Percentiles rank a stretch among this genome's conserved stretches.
Conservation (phyloP, 1,140 invertebrate genomes). For the Drosophila kikkawai region DNA sequence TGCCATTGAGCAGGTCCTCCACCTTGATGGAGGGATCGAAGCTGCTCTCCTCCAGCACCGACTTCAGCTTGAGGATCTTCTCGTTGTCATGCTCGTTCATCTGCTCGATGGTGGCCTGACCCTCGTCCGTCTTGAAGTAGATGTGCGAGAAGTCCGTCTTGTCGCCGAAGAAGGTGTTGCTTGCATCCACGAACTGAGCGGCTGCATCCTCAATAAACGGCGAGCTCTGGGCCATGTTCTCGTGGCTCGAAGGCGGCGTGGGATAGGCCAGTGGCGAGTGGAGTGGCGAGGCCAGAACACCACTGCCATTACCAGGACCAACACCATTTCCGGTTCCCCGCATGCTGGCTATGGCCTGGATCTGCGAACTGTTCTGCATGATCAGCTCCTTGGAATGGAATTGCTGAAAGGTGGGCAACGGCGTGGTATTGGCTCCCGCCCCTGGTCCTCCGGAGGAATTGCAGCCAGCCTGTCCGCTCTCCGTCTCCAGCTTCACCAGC, state of each 20-base stretch:
- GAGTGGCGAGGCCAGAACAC: constrained; percentile 87
- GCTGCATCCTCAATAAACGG: constrained; percentile 83
- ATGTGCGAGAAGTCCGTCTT: constrained; percentile 77
- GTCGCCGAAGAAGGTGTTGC: constrained; percentile 79
- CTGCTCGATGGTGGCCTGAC: constrained; percentile 48
- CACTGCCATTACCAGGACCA: constrained; percentile 58
- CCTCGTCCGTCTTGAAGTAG: constrained; percentile 70
- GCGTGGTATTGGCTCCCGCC: constrained; percentile 87
- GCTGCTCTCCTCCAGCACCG: constrained; percentile 77
- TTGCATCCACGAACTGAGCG: constrained; percentile 77
- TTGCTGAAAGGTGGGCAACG: constrained; percentile 92
- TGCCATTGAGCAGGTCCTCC: constrained; percentile 75
- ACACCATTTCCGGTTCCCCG: constrained; percentile 36
- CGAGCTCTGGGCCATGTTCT: constrained; percentile 87
- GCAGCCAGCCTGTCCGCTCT: constrained; percentile 9
- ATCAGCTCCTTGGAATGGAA: constrained; percentile 87
- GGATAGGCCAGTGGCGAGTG: constrained; percentile 92
- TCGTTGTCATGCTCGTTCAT: constrained; percentile 85
- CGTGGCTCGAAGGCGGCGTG: constrained; percentile 93
- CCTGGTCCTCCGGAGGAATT: constrained; percentile 7
- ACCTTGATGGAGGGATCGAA: constrained; percentile 80
- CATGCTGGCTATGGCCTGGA: constrained; percentile 85
- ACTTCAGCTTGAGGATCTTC: constrained; percentile 86
- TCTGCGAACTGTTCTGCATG: constrained; percentile 84
- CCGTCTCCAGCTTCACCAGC: constrained; percentile 68